These are phyloP conservation scores for Agrilus biguttatus DNA, from an alignment of 2,888 invertebrate species.

Conservation along the genomic window DNA sequence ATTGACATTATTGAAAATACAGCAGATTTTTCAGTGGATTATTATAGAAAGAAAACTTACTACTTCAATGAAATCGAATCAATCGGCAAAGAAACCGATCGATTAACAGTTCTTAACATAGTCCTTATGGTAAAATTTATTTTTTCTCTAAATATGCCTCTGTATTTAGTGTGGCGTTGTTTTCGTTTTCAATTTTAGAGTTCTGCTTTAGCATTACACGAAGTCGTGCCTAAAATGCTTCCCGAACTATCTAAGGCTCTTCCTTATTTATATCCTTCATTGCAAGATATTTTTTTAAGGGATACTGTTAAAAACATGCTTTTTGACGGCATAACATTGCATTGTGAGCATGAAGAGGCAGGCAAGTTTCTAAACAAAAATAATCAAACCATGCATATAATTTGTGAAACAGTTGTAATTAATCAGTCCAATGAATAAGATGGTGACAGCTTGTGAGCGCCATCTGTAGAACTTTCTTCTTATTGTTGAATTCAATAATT, in stretches of 20 bases:
- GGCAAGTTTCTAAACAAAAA: slow-evolving; percentile 22
- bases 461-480: too few species aligned
- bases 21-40: slow-evolving; percentile 40
- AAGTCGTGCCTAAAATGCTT: slow-evolving; percentile 15
- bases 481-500: too few species aligned
- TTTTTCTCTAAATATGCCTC: neutral
- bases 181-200: slow-evolving; percentile 11
- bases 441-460: too few species aligned
- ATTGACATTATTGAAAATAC: slow-evolving; percentile 20
- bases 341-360: slow-evolving; percentile 34
- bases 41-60: slow-evolving; percentile 36
- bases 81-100: slow-evolving; percentile 33
- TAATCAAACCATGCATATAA: too few species aligned
- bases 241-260: slow-evolving; percentile 36
- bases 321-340: slow-evolving; percentile 41
- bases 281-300: slow-evolving; percentile 36
- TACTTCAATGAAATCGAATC: slow-evolving; percentile 38
- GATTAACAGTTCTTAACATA: slow-evolving; percentile 40
- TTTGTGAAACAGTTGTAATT: too few species aligned
- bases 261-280: slow-evolving; percentile 36
- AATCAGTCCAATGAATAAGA: too few species aligned
- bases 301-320: slow-evolving; percentile 38
- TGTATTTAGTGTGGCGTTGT: neutral
- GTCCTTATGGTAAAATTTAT: slow-evolving; percentile 38
- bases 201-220: slow-evolving; percentile 15